Base-by-base conservation (phyloP, 2,113 vertebrate genomes). In the Chroicocephalus ridibundus region DNA sequence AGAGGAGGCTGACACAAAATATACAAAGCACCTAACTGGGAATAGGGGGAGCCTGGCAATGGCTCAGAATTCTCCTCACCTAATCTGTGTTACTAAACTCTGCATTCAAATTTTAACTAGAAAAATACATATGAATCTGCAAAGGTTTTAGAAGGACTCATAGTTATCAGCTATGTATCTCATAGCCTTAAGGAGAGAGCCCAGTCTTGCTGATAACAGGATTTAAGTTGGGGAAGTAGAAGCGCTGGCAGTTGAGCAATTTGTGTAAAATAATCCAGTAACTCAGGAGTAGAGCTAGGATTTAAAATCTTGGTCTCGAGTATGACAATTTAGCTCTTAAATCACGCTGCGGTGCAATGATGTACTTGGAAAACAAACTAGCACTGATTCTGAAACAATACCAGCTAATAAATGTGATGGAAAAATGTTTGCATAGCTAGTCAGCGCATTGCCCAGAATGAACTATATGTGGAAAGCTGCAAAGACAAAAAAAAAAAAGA, bases 331-430 rank as follows among this genome's bases (percentile, higher is more conserved):
- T 72, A 88, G 51, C 42, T 87, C 52, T 71, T 65, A 79, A 96
- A 79, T 91, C 40, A 15, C 49, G 44, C 54, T 82, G 47, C 79
- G 31, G 49, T 94, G 36, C 61, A 76, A 5, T 71, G 77, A 79
- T 72, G 34, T 57, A 76, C 66, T 85, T 85, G 66, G 61, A 84
- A 93, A 94, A 92, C 94, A 95, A 92, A 82, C 57, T n/a, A 81
- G 42, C 57, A 34, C 80, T 93, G 88, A 93, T 92, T 96, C 69
- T 88, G 74, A 89, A 95, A 95, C 86, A 96, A 94, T 93, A 52
- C 17, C 52, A 81, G 57, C 77, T 93, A 95, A 96, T 77, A 94
- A 87, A 92, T 52, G 32, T 31, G 65, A 54, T 79, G 52, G 61
- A 65, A 82, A 92, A 92, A 61, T 38, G 55, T 76, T 84, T n/a